Evolutionary conservation across 1,140 invertebrate species (phyloP).

Genomic region (Aphaenogaster rudis): DNA sequence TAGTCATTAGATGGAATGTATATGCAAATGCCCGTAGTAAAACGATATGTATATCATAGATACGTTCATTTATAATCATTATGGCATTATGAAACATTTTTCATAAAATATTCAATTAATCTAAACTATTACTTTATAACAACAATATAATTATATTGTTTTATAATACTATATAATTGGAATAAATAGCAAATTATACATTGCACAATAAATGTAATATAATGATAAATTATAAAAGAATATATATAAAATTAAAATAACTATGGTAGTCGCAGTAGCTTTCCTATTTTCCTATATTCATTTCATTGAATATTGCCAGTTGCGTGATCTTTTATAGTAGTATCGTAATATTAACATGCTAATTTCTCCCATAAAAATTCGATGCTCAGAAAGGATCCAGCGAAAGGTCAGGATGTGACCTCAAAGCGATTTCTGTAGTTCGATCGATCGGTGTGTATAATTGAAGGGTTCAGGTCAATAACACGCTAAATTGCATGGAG

Average conservation of each 20-base stretch:
- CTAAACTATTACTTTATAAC: neutral
- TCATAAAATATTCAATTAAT: neutral
- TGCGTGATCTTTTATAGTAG: constrained; percentile 62
- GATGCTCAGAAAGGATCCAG: constrained; percentile 63
- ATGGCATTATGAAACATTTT: constrained; percentile 1
- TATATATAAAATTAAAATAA: constrained; percentile 16
- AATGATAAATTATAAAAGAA: neutral
- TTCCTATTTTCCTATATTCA: constrained; percentile 53
- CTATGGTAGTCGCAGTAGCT: neutral
- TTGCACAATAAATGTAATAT: neutral
- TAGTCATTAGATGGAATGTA: constrained; percentile 7
- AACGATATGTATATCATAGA: neutral
- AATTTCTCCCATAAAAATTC: constrained; percentile 67
- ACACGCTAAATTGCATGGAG: constrained; percentile 26
- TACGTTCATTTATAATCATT: constrained; percentile 15
- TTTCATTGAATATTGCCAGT: constrained; percentile 71
- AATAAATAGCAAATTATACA: neutral
- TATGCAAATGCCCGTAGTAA: neutral
- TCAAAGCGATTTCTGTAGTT: constrained; percentile 43
- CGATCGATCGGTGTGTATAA: constrained; percentile 50
- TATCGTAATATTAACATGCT: constrained; percentile 58
- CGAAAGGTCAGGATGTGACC: constrained; percentile 66
- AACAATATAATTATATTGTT: neutral
- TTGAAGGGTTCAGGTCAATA: constrained; percentile 38
- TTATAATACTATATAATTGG: neutral